Base-by-base conservation (phyloP, 2,113 vertebrate species). In the Triplophysa tibetana region DNA sequence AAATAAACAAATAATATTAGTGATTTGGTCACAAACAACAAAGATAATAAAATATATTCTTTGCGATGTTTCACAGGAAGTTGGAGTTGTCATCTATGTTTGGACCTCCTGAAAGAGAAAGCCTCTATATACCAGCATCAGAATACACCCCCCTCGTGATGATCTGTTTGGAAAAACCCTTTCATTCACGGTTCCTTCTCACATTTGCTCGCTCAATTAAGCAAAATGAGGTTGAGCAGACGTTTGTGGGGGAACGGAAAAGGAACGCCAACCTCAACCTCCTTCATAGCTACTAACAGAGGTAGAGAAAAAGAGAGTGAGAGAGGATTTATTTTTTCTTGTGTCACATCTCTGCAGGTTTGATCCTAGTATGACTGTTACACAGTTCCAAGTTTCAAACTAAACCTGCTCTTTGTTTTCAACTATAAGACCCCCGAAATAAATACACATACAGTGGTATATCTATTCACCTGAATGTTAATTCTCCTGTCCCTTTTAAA, bases 81-180 rank as follows among this genome's bases (percentile, higher is more conserved):
- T 81, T 98, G 97, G 97, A 98, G 96, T 88, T 98, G 97, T 86
- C 96, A 97, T 84, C 87, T 98, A 81, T 98, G 96, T 91, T 93
- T 98, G 94, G 96, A 93, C 80, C 93, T 96, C 81, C 89, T 98
- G 86, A 98, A 98, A 91, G 97, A 98, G 85, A 98, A 98, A 85
- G 97, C 97, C 0, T 98, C 97, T 50, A 97, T 98, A 86, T 98
- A 96, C 89, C 96, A 97, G 93, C 98, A 94, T 91, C 95, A 94
- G 91, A 95, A 94, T 65, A 90, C 89, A 45, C 91, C 92, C 0
- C 85, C 88, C 0, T 96, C 93, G 48, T 97, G 95, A 96, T 95
- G 88, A 70, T 78, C 13, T 24, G 79, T 50, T 48, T 12, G 45
- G 54, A 68, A 81, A 65, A 62, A 65, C 64, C 69, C 21, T 60